Evolutionary conservation across 2,888 invertebrate genomes (phyloP), one percentile per base, ranked within the genome.

Genomic region (Caenorhabditis virilis): DNA sequence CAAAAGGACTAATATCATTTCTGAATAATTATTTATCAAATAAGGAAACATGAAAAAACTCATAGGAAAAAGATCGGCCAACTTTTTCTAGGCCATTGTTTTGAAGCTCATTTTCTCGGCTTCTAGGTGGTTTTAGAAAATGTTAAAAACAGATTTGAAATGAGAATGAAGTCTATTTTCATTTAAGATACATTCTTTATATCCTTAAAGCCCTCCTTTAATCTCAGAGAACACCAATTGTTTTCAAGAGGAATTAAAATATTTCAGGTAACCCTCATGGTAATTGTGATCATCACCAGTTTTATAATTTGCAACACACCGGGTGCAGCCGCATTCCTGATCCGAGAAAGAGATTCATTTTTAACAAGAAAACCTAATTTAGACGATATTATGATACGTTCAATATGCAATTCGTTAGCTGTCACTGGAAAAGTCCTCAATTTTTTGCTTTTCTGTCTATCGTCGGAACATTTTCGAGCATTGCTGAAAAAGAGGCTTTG

Each of bases 381-480:
- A 11, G 42, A 42, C 11, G 25, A 60, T 56, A 43, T 49, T 27
- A 54, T 71, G 9, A 46, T 69, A 36, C 54, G 63, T 35, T 52
- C 68, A 5, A 50, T 76, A 30, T 68, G 68, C 27, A 73, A 73
- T 55, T 69, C 63, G 7, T 41, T 76, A 45, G 53, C 73, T 0
- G 65, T 70, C 42, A 73, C 73, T 20, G 76, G 76, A 35, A 76
- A 76, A 62, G 75, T 75, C 1, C 70, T 76, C 35, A 76, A 76
- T 58, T 76, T 76, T 49, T 59, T 76, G 11, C 67, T 76, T 26
- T 76, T 76, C 58, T 76, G 73, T 47, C 68, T 71, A 13, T 72
- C 73, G 0, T 76, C 76, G n/a, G 64, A 68, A 25, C 73, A 73
- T 43, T 76, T 76, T 56, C 72, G 76, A 15, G 63, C 65, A 3